Base-by-base conservation (phyloP, 2,113 vertebrate species). In the Corythornis madagascariensis region DNA sequence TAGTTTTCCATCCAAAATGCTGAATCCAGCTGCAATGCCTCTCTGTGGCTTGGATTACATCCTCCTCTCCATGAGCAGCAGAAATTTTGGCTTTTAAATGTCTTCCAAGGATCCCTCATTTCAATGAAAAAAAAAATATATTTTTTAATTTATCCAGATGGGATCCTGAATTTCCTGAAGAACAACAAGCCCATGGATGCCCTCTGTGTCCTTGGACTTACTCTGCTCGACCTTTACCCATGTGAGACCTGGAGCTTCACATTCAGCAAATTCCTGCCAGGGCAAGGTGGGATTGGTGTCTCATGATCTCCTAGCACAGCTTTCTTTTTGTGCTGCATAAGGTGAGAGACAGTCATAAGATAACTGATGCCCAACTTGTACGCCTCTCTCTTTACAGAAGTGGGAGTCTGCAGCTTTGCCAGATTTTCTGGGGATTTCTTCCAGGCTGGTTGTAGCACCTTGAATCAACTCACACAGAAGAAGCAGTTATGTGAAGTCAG, bases 341-440 rank as follows among this genome's bases (percentile, higher is more conserved):
- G 40, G 26, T 35, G 83, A 48, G 63, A 60, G 50, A 20, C 16
- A 61, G 47, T 2, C 3, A 0, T 12, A 13, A n/a, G 73, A 75
- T 52, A 61, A 38, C 16, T 7, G 57, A 57, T n/a, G 7, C 45
- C 69, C 82, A 20, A 69, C 63, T 42, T 26, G 25, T 20, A 12
- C 10, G 19, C 7, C 4, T n/a, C 33, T 95, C 53, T 92, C 31
- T 70, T 67, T n/a, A 35, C 88, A 98, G 98, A 97, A 81, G 98
- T 98, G 83, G 98, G 97, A 4, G 77, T 98, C 43, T 98, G 98
- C 95, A 98, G 98, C 90, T 98, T 98, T 22, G 97, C 97, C 94
- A 95, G 97, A 45, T 97, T 98, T 85, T 97, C 91, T 1, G 96
- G 97, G 45, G 97, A 95, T 47, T 96, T 97, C 64, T 70, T 92